A percentile compares a stretch with the other conserved stretches of the same genome.
phyloP scores from a whole-genome alignment of 1,140 invertebrate species.

The Meloidogyne exigua region DNA sequence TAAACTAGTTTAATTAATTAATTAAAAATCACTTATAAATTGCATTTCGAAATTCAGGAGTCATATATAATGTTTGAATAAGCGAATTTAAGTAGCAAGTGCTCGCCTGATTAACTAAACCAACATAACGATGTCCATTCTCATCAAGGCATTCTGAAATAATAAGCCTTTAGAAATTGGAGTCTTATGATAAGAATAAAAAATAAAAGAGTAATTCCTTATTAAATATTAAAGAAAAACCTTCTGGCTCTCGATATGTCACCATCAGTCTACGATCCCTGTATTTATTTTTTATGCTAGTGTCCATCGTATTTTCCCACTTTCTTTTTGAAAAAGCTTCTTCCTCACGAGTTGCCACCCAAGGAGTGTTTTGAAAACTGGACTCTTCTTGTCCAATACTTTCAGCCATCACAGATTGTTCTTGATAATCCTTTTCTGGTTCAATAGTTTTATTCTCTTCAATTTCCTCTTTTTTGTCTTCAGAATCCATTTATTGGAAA shows the following conservation, averaged over 20 bases:
- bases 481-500: not conserved
- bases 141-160: constrained; percentile 49
- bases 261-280: not conserved
- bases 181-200: too few relatives aligned
- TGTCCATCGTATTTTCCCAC: too few relatives aligned
- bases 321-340: too few relatives aligned
- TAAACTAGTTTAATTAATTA: not conserved
- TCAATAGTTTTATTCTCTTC: not conserved
- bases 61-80: constrained; percentile 85
- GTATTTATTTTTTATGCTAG: too few relatives aligned
- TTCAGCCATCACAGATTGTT: not conserved
- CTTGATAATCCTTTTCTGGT: not conserved
- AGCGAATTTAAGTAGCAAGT: constrained; percentile 89
- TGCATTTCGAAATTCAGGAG: constrained; percentile 88
- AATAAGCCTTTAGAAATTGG: constrained; percentile 10
- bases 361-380: not conserved
- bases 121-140: constrained; percentile 71
- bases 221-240: constrained; percentile 8
- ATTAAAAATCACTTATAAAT: constrained; percentile 71
- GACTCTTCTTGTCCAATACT: not conserved
- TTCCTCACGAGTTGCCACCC: not conserved
- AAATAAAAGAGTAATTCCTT: too few relatives aligned
- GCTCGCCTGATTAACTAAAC: constrained; percentile 88
- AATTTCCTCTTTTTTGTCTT: not conserved
- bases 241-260: not conserved